Base-by-base conservation (phyloP, 2,888 invertebrate species). In the Tuberolachnus salignus region DNA sequence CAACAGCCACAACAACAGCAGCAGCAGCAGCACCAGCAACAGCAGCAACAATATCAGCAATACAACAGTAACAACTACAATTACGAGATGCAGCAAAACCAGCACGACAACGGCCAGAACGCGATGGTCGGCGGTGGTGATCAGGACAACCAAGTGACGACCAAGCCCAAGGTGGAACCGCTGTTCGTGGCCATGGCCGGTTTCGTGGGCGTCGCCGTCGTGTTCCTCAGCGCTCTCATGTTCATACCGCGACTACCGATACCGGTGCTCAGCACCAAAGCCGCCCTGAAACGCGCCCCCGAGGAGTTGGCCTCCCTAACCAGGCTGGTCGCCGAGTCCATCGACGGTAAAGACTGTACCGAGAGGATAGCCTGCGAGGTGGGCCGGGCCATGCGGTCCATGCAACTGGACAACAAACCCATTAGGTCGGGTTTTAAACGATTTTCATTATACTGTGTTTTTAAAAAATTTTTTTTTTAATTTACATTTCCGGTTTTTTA, bases 161-260 rank as follows among this genome's bases (percentile, higher is more conserved):
- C 63, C n/a, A 84, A 86, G 80, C 86, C 87, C 82, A 83, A 85
- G 9, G 83, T 88, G 61, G 88, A 88, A 83, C 89, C 89, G 19
- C 84, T 89, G 10, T 88, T 89, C 82, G 86, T 88, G 86, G 89
- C 88, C 8, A 87, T 89, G 82, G 88, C 88, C n/a, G 87, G 88
- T 21, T 88, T 89, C 82, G 85, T 88, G 70, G 88, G 88, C 14
- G 87, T 88, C 86, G 88, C 89, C 0, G 85, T 88, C 21, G 85
- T 88, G 84, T 88, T 88, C 82, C 86, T 88, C 81, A 83, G 88
- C 73, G 87, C 88, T 0, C 86, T 88, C 64, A 82, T 89, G 8
- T 85, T 88, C 80, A 82, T 88, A 53, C 89, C 89, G 1, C 87
- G 87, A 82, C 84, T 88, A 70, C 73, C 80, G 1, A 78, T 75